phyloP scores from a whole-genome alignment of 2,113 vertebrate species.

The Apteryx owenii region DNA sequence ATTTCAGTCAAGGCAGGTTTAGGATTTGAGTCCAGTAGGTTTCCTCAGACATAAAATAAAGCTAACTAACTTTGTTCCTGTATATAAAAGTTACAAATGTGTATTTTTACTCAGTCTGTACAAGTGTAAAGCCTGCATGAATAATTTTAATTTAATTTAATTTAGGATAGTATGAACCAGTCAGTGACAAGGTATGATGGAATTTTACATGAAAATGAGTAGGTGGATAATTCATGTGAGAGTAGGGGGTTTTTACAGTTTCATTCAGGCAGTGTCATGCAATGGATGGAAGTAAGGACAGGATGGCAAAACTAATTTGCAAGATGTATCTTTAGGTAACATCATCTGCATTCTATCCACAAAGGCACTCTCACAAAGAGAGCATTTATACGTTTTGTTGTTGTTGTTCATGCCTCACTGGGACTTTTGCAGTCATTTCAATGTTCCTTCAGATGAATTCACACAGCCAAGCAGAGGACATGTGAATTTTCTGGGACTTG shows the following conservation, averaged over 20 bases:
- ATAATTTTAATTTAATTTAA: neutral
- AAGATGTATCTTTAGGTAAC: neutral
- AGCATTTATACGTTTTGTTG: neutral
- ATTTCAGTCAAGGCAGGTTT: neutral
- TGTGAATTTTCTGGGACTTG: neutral
- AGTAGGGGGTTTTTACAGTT: neutral
- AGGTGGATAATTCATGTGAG: neutral
- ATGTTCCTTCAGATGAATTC: neutral
- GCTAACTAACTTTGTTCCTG: neutral
- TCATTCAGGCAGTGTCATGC: neutral
- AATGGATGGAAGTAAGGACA: neutral
- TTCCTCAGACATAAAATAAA: neutral
- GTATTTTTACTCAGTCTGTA: neutral
- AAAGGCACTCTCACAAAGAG: neutral
- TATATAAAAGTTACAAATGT: neutral
- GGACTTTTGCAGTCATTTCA: neutral
- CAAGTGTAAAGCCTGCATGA: neutral
- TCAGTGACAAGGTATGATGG: neutral
- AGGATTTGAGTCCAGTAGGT: neutral
- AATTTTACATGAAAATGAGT: neutral
- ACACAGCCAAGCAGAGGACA: neutral
- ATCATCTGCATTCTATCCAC: neutral
- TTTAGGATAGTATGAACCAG: neutral
- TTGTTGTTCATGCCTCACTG: neutral
- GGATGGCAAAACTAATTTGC: neutral